Conservation (phyloP, 2,888 invertebrate genomes). For the Leucania comma region DNA sequence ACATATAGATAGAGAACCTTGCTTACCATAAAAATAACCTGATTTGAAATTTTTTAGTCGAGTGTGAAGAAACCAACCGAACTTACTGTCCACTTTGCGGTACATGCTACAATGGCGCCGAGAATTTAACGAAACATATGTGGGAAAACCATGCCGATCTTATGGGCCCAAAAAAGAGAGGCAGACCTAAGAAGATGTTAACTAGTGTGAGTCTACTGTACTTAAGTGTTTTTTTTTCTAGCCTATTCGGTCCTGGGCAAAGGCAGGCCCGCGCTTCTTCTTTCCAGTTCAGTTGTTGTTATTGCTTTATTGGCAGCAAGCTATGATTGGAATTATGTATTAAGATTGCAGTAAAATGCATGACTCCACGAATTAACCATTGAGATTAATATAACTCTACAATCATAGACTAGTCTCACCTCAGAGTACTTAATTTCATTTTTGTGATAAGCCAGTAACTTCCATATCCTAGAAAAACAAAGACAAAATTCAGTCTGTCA, state of each 20-base stretch:
- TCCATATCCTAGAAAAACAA: not conserved
- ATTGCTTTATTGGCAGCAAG: not conserved
- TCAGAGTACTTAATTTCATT: not conserved
- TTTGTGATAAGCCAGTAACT: not conserved
- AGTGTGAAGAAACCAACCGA: constrained; percentile 74
- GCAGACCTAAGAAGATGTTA: constrained; percentile 82
- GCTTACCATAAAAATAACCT: not conserved
- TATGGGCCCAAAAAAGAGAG: constrained; percentile 87
- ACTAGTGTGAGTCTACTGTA: constrained; percentile 76
- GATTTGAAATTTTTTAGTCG: constrained; percentile 69
- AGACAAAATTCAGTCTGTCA: no score
- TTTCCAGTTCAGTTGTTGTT: no score
- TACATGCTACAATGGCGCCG: constrained; percentile 76
- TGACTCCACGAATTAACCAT: not conserved
- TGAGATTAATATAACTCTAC: not conserved
- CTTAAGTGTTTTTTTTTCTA: not conserved
- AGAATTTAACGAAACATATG: constrained; percentile 82
- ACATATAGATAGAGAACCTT: not conserved
- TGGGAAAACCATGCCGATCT: constrained; percentile 81
- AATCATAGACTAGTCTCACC: not conserved
- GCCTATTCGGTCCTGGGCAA: no score
- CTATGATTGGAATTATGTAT: not conserved
- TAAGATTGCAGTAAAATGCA: not conserved
- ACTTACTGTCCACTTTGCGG: constrained; percentile 84
- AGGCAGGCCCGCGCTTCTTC: no score